phyloP scores from a whole-genome alignment of 1,140 invertebrate species.

The Tenebrio molitor region DNA sequence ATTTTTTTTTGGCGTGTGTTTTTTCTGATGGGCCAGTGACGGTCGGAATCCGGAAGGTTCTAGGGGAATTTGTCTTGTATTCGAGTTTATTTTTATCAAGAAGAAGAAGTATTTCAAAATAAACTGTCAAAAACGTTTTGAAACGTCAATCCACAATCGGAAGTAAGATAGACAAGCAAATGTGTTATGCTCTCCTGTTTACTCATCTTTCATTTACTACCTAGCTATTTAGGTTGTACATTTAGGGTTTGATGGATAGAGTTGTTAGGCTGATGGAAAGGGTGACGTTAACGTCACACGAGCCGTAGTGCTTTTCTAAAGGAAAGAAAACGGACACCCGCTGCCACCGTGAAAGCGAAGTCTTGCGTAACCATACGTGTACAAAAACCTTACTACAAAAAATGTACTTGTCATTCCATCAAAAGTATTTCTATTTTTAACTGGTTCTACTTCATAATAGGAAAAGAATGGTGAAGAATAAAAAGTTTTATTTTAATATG shows the following conservation, averaged over 20 bases:
- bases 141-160: background rate
- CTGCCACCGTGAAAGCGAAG: background rate
- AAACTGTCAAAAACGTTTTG: background rate
- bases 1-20: too few species aligned
- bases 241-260: conserved; percentile 20
- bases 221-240: background rate
- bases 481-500: too few species aligned
- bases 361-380: conserved; percentile 15
- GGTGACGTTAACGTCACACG: conserved; percentile 7
- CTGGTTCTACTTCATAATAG: too few species aligned
- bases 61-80: background rate
- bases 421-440: too few species aligned
- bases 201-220: background rate
- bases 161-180: conserved; percentile 3
- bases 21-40: background rate
- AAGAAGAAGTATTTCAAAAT: background rate
- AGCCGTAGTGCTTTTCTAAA: conserved; percentile 2
- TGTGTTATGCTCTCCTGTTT: conserved; percentile 16
- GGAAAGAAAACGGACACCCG: conserved; percentile 19
- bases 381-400: too few species aligned
- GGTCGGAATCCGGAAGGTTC: background rate
- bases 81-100: background rate
- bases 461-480: too few species aligned
- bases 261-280: conserved; percentile 3
- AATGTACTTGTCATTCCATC: too few species aligned